Base-by-base conservation (phyloP, 2,797 vertebrate species). In the Corythornis leucogaster region DNA sequence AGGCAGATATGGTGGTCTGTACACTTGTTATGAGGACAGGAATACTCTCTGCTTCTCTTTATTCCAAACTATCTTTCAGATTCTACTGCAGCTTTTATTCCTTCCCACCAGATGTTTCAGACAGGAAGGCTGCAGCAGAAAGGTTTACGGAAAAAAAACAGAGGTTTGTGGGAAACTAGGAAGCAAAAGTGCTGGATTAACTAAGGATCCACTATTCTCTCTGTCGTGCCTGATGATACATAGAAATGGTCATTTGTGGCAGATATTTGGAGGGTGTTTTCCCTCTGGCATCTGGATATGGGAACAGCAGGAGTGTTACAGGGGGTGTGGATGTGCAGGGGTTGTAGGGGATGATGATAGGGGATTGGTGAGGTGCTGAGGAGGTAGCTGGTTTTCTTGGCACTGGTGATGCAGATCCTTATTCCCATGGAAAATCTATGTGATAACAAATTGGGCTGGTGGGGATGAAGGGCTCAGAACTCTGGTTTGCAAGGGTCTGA, bases 1-100 rank as follows among this genome's bases (percentile, higher is more conserved):
- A 45, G 0, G 3, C 31, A 62, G 51, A 25, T 0, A 0, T 7
- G 9, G 11, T 33, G 15, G 13, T 81, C 69, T 76, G 10, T 50
- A 69, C 25, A 6, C 31, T 80, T 40, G 7, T 33, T 26, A 13
- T 3, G 11, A 38, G 24, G 20, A 51, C 16, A 68, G 50, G 15
- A 75, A 33, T 25, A 30, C 15, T 16, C 38, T 40, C 38, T 40
- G 38, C 38, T 40, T 40, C 57, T 43, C 70, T 64, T 59, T 55
- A 16, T 70, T 74, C 19, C 31, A 58, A 51, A 31, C 6, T 8
- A 22, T 21, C 22, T 5, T 67, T 64, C 69, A 38, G 33, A 75
- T 85, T 64, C 25, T 25, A 53, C 9, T 50, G 33, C n/a, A 63
- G 5, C 46, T 88, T 87, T 85, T 74, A 18, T 70, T 89, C 20